These are phyloP conservation scores for Apogon hyalosoma DNA, from an alignment of 2,797 vertebrate genomes.

Conservation along the genomic window DNA sequence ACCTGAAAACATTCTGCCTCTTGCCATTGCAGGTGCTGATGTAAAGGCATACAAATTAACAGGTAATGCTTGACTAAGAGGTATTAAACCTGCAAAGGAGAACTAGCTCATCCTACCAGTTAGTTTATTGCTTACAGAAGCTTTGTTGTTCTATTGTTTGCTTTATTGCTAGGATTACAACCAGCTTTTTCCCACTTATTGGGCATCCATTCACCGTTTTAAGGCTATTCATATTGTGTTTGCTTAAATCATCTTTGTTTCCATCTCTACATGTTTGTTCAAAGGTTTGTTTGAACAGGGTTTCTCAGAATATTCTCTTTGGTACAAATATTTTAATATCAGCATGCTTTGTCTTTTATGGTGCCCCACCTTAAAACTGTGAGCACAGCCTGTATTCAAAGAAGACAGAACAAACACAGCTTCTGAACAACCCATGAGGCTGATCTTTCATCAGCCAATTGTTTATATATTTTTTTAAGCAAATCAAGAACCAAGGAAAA, in stretches of 20 bases:
- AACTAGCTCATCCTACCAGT: conserved; percentile 4
- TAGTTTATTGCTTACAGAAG: conserved; percentile 8
- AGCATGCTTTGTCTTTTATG: conserved; percentile 36
- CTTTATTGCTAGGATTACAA: conserved; percentile 35
- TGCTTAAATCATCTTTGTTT: conserved; percentile 52
- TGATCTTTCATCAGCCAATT: conserved; percentile 19
- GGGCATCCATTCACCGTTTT: conserved; percentile 22
- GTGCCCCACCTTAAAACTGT: conserved; percentile 15
- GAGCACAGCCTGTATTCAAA: conserved; percentile 23
- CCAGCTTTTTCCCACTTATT: conserved; percentile 23
- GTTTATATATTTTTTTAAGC: not conserved
- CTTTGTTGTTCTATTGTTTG: conserved; percentile 49
- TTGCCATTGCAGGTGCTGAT: not conserved
- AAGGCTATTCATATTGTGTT: conserved; percentile 62
- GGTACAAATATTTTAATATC: conserved; percentile 33
- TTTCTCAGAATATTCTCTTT: conserved; percentile 29
- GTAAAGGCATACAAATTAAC: not conserved
- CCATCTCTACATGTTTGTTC: conserved; percentile 62
- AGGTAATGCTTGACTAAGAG: not conserved
- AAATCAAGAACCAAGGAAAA: not conserved
- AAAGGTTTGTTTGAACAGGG: conserved; percentile 64
- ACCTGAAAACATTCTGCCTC: too few relatives aligned
- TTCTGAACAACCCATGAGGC: not conserved
- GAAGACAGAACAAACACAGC: conserved; percentile 17
- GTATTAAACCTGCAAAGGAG: not conserved